phyloP scores from a whole-genome alignment of 1,140 invertebrate genomes.

The Pseudomyrmex sp. region DNA sequence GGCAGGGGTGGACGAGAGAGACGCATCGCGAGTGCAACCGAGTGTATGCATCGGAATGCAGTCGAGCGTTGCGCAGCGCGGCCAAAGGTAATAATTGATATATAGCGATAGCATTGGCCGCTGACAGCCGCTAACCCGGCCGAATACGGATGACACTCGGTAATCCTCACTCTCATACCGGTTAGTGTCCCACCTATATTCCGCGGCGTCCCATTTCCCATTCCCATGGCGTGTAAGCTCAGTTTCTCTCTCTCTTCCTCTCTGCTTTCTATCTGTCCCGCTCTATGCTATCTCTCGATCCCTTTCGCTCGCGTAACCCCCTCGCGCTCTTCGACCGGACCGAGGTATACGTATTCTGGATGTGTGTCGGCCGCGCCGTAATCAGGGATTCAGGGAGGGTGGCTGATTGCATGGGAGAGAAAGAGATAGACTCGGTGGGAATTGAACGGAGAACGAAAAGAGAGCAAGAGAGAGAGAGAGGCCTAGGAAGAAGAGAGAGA shows the following conservation, averaged over 20 bases:
- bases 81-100: slow-evolving; percentile 82
- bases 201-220: slow-evolving; percentile 75
- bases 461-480: slow-evolving; percentile 6
- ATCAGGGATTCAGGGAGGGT: slow-evolving; percentile 34
- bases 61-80: slow-evolving; percentile 50
- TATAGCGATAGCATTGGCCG: slow-evolving; percentile 80
- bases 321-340: background rate
- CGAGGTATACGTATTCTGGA: slow-evolving; percentile 48
- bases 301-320: slow-evolving; percentile 24
- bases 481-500: slow-evolving; percentile 2
- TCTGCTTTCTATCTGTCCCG: slow-evolving; percentile 38
- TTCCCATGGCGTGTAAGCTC: slow-evolving; percentile 73
- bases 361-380: slow-evolving; percentile 62
- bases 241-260: slow-evolving; percentile 30
- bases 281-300: slow-evolving; percentile 12
- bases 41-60: slow-evolving; percentile 58
- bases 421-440: slow-evolving; percentile 26
- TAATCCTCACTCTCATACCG: slow-evolving; percentile 83
- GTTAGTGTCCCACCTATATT: slow-evolving; percentile 78
- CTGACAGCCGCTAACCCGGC: slow-evolving; percentile 83
- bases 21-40: slow-evolving; percentile 29
- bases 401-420: slow-evolving; percentile 42
- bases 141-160: slow-evolving; percentile 83
- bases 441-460: slow-evolving; percentile 12
- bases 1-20: slow-evolving; percentile 12